Conservation (phyloP, 2,888 invertebrate genomes). For the Cephus pulcher region DNA sequence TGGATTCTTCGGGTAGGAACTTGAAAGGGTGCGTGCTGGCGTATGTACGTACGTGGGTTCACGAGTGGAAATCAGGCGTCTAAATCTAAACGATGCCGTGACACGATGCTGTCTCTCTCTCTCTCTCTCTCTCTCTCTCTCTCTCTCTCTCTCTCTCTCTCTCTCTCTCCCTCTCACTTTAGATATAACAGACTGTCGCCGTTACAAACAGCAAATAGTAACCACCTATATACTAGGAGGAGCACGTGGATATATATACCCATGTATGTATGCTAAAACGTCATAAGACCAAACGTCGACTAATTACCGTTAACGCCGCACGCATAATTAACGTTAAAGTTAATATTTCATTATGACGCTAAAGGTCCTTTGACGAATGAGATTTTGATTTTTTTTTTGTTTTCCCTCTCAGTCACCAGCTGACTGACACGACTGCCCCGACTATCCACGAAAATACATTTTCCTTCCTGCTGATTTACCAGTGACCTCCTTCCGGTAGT, state of each 20-base stretch:
- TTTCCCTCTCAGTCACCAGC: not conserved
- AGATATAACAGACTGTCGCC: conserved; percentile 1
- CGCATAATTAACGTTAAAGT: conserved; percentile 44
- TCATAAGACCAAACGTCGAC: conserved; percentile 38
- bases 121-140: conserved; percentile 15
- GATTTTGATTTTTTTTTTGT: conserved; percentile 9
- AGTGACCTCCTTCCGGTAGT: too few relatives aligned
- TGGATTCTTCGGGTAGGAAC: conserved; percentile 17
- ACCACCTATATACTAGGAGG: too few relatives aligned
- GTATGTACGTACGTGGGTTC: conserved; percentile 45
- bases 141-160: conserved; percentile 20
- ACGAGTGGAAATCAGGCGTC: conserved; percentile 57
- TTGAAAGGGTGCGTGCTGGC: conserved; percentile 38
- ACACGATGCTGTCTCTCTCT: conserved; percentile 41
- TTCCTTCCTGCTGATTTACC: too few relatives aligned
- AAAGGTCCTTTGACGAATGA: conserved; percentile 13
- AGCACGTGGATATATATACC: too few relatives aligned
- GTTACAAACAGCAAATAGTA: too few relatives aligned
- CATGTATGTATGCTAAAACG: too few relatives aligned
- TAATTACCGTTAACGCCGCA: conserved; percentile 60
- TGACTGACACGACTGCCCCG: too few relatives aligned
- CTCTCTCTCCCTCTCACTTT: conserved; percentile 19
- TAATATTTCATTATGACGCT: conserved; percentile 34
- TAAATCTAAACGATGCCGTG: conserved; percentile 58
- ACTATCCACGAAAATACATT: too few relatives aligned